These are phyloP conservation scores for Rhamphomyia laevipes DNA, from an alignment of 2,888 invertebrate genomes.

Conservation along the genomic window DNA sequence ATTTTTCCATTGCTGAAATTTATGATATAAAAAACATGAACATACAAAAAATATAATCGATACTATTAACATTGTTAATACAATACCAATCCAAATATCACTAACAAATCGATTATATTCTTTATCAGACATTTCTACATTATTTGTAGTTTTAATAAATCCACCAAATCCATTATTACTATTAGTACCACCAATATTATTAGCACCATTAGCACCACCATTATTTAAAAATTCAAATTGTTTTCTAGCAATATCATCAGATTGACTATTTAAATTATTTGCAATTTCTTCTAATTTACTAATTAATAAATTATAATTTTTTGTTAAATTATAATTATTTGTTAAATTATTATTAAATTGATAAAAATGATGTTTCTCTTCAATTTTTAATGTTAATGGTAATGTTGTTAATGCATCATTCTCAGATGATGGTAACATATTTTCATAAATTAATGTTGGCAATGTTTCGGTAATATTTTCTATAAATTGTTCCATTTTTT, in stretches of 20 bases:
- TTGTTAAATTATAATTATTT: conserved; percentile 18
- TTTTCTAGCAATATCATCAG: neutral
- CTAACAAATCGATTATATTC: conserved; percentile 46
- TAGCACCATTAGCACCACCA: too few species aligned
- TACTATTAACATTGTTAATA: conserved; percentile 46
- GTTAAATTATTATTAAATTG: neutral
- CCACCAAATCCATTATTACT: neutral
- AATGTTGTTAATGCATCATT: too few species aligned
- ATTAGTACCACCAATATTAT: neutral
- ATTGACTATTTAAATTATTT: conserved; percentile 19
- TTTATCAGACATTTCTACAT: conserved; percentile 27
- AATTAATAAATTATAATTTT: conserved; percentile 33
- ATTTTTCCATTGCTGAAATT: conserved; percentile 52
- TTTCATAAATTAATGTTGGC: too few species aligned
- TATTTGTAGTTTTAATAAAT: conserved; percentile 4
- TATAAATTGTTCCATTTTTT: too few species aligned
- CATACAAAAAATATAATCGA: conserved; percentile 52
- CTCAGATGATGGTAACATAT: too few species aligned
- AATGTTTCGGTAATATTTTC: too few species aligned
- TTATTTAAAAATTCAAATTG: neutral
- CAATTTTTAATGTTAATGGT: too few species aligned
- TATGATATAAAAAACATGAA: conserved; percentile 50
- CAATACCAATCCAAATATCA: conserved; percentile 52
- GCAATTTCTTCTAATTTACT: conserved; percentile 34
- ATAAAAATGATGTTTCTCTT: too few species aligned